These are phyloP conservation scores for Alectura lathami DNA, from an alignment of 2,113 vertebrate species.

Conservation along the genomic window DNA sequence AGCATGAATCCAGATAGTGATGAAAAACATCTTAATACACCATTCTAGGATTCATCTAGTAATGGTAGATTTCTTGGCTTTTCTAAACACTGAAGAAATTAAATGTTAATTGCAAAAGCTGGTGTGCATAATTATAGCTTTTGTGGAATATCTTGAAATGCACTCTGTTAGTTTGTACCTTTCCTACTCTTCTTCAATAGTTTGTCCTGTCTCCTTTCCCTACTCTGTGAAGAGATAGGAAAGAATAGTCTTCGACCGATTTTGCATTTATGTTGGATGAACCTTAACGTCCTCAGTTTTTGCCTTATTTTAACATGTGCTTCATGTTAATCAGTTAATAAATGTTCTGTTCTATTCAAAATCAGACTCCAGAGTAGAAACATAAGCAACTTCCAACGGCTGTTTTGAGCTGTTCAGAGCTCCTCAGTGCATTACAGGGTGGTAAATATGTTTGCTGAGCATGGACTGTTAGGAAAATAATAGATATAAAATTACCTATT, in stretches of 20 bases:
- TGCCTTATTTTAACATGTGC: background rate
- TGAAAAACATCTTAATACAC: background rate
- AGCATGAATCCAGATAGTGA: background rate
- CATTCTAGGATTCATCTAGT: background rate
- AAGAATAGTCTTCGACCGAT: background rate
- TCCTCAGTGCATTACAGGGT: background rate
- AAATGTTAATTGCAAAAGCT: background rate
- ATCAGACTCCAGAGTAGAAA: background rate
- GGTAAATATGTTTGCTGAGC: background rate
- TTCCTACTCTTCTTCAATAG: accelerated
- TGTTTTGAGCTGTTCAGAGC: background rate
- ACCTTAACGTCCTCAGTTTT: background rate
- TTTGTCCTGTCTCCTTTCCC: accelerated
- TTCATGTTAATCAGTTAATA: background rate
- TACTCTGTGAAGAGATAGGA: background rate
- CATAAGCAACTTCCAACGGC: background rate
- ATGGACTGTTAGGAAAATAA: background rate
- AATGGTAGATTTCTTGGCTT: background rate
- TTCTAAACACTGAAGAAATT: background rate
- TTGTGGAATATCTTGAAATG: background rate
- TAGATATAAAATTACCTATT: background rate
- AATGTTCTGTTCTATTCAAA: background rate
- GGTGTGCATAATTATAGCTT: background rate
- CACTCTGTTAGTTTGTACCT: background rate
- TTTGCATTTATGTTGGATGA: background rate